phyloP scores from a whole-genome alignment of 2,888 invertebrate genomes.

The Pseudococcus longispinus region DNA sequence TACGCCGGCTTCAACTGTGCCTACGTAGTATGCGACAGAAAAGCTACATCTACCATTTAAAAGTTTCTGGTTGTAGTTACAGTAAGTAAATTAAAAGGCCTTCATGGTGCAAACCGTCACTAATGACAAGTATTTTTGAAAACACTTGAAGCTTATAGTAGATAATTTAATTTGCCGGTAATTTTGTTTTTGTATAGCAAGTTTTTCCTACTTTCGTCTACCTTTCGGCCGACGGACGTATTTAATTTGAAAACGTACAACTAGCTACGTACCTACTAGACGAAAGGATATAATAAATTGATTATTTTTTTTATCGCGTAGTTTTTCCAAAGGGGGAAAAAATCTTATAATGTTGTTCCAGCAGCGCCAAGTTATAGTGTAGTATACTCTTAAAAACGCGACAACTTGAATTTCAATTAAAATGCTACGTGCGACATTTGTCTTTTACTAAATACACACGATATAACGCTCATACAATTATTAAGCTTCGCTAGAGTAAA shows the following conservation, averaged over 20 bases:
- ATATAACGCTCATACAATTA: neutral
- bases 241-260: neutral
- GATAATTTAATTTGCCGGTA: neutral
- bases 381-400: neutral
- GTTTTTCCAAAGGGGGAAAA: neutral
- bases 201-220: neutral
- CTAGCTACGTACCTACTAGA: neutral
- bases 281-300: neutral
- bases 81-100: neutral
- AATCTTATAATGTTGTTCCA: neutral
- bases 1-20: neutral
- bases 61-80: neutral
- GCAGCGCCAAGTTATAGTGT: neutral
- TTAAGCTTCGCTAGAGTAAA: neutral
- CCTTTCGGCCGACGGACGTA: neutral
- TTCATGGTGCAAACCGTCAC: neutral
- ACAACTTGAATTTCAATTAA: neutral
- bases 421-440: neutral
- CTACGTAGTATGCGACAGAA: neutral
- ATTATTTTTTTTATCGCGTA: neutral
- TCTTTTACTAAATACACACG: neutral
- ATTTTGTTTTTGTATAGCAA: neutral
- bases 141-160: neutral
- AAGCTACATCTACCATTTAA: neutral
- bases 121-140: neutral